Evolutionary conservation across 2,797 vertebrate species (phyloP).

Genomic region (Tolypeutes matacus): DNA sequence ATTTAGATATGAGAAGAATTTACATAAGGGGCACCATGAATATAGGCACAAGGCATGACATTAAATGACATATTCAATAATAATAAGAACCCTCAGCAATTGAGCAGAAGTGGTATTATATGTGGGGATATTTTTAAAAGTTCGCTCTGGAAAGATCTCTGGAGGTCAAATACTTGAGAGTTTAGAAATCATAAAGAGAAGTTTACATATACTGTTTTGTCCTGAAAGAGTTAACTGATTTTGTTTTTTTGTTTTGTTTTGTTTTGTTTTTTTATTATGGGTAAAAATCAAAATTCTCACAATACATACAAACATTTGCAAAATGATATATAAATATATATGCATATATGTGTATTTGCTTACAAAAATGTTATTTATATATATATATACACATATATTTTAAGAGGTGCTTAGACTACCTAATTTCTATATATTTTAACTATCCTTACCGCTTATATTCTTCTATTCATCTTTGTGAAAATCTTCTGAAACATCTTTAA

Average conservation of each 20-base stretch:
- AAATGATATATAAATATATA: too few relatives aligned
- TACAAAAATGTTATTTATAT: too few relatives aligned
- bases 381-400: too few relatives aligned
- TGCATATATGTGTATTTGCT: too few relatives aligned
- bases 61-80: not conserved
- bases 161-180: not conserved
- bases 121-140: not conserved
- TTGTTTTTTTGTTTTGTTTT: too few relatives aligned
- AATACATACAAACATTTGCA: too few relatives aligned
- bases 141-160: conserved; percentile 27
- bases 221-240: not conserved
- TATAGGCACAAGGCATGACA: not conserved
- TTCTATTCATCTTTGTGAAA: not conserved
- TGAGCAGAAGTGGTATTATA: not conserved
- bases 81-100: not conserved
- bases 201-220: not conserved
- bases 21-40: not conserved
- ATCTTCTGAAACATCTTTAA: not conserved
- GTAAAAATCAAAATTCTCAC: too few relatives aligned
- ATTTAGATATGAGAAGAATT: conserved; percentile 45
- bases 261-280: too few relatives aligned
- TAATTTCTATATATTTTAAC: conserved; percentile 35
- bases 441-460: conserved; percentile 20
- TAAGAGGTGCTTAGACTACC: too few relatives aligned
- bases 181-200: conserved; percentile 11